Conservation (phyloP, 1,140 invertebrate genomes). For the Pseudomyrmex sp. region DNA sequence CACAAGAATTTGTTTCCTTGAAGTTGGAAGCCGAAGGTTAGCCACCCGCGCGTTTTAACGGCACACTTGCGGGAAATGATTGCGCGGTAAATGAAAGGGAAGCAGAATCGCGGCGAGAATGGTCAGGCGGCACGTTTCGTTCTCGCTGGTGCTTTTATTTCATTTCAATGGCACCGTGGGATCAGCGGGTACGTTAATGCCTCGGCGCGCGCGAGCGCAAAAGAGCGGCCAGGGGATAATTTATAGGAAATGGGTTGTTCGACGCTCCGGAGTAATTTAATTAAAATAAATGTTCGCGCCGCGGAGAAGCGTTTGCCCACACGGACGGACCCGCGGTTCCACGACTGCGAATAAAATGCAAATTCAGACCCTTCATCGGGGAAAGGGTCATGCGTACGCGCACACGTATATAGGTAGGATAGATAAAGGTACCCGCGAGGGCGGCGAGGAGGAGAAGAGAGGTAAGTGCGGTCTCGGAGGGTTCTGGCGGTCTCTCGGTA, state of each 20-base stretch:
- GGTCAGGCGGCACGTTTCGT: constrained; percentile 77
- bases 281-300: constrained; percentile 86
- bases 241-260: constrained; percentile 86
- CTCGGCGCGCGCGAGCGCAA: constrained; percentile 70
- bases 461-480: constrained; percentile 46
- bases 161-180: constrained; percentile 84
- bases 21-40: constrained; percentile 2
- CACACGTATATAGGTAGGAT: constrained; percentile 60
- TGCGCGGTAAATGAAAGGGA: constrained; percentile 83
- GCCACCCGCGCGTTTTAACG: not conserved
- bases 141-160: constrained; percentile 83
- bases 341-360: constrained; percentile 85
- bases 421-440: constrained; percentile 68
- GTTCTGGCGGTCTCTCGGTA: constrained; percentile 50
- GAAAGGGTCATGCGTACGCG: constrained; percentile 63
- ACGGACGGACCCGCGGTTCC: constrained; percentile 74
- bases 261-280: constrained; percentile 85
- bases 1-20: constrained; percentile 9
- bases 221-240: constrained; percentile 84
- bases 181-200: constrained; percentile 85
- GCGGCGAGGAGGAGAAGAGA: constrained; percentile 37
- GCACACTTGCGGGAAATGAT: constrained; percentile 81
- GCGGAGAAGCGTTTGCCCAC: constrained; percentile 70
- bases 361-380: constrained; percentile 84
- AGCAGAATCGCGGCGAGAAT: constrained; percentile 78